A percentile compares a stretch with the other conserved stretches of the same genome.
Conservation (phyloP, 2,113 vertebrate species). For the Phylloscopus trochilus region DNA sequence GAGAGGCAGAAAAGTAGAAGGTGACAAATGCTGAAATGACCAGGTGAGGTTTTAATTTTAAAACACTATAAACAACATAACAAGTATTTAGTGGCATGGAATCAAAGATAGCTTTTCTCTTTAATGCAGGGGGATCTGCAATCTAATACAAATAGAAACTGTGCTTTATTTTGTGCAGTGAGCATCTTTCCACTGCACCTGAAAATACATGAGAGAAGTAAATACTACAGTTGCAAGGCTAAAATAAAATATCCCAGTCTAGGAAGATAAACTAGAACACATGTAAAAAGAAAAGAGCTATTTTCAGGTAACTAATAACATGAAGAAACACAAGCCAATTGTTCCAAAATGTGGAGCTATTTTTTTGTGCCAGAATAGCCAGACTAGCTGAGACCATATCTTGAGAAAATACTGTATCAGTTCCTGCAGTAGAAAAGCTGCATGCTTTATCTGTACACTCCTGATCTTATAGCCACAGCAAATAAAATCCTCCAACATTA, state of each 20-base stretch:
- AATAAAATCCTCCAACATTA: not conserved
- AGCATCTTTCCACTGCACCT: not conserved
- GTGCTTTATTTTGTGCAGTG: not conserved
- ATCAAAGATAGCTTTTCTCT: not conserved
- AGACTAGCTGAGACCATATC: not conserved
- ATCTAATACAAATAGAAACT: not conserved
- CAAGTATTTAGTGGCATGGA: not conserved
- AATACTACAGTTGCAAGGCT: not conserved
- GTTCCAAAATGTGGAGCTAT: not conserved
- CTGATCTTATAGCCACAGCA: not conserved
- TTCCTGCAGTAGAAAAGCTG: not conserved
- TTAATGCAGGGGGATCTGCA: not conserved
- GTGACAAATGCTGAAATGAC: not conserved
- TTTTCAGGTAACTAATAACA: slow-evolving; percentile 13
- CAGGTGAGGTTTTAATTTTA: slow-evolving; percentile 43
- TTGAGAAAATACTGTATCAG: not conserved
- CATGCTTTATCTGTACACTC: not conserved
- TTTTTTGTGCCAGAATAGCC: not conserved
- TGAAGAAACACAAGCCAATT: not conserved
- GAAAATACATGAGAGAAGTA: not conserved
- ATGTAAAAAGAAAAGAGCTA: not conserved
- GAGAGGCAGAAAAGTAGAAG: not conserved
- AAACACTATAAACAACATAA: slow-evolving; percentile 12
- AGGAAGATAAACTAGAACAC: not conserved
- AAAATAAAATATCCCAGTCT: not conserved